Evolutionary conservation across 2,888 invertebrate species (phyloP).

Genomic region (Brassicogethes aeneus): DNA sequence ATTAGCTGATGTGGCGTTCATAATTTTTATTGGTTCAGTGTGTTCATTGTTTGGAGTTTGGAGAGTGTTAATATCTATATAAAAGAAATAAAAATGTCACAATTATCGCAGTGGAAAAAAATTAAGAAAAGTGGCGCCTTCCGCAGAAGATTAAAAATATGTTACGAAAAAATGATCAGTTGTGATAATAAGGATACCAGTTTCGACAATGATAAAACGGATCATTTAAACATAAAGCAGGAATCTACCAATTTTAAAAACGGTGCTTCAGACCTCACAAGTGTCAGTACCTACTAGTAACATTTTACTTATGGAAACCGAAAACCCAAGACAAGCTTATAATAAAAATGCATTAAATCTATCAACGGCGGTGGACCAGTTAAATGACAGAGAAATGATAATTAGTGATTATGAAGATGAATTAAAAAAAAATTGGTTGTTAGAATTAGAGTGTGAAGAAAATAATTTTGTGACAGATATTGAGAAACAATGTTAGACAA

Average conservation of each 20-base stretch:
- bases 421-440: not conserved
- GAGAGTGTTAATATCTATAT: too few species aligned
- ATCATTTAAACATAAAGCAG: too few species aligned
- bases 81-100: too few species aligned
- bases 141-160: slow-evolving; percentile 1
- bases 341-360: not conserved
- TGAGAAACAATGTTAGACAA: slow-evolving; percentile 7
- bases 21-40: too few species aligned
- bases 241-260: too few species aligned
- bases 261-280: not conserved
- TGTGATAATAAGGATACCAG: not conserved
- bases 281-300: slow-evolving; percentile 1
- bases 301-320: not conserved
- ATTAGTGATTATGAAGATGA: not conserved
- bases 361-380: not conserved
- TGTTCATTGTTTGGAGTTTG: too few species aligned
- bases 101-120: too few species aligned
- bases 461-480: not conserved
- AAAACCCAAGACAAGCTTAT: not conserved
- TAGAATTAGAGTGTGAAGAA: slow-evolving; percentile 1
- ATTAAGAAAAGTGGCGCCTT: too few species aligned
- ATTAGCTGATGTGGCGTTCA: too few species aligned
- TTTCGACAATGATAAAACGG: too few species aligned
- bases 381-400: not conserved
- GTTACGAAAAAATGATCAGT: not conserved